These are phyloP conservation scores for Cheilosia impressa DNA, from an alignment of 2,888 invertebrate species.

Conservation along the genomic window DNA sequence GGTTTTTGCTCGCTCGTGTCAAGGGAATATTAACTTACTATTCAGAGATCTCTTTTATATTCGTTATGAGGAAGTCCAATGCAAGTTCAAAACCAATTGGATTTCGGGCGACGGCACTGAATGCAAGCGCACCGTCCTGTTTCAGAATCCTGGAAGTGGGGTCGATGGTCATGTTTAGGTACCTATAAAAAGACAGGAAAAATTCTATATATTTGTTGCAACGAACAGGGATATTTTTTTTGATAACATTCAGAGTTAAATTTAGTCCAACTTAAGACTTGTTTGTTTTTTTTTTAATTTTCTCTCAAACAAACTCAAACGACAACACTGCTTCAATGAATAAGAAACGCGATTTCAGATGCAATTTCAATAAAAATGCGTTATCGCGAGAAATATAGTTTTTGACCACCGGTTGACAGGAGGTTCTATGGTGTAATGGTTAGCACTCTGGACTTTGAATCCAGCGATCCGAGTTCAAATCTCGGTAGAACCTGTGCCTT, in stretches of 20 bases:
- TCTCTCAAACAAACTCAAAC: too few species aligned
- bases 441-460: conserved; percentile 84
- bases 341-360: not conserved
- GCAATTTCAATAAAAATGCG: not conserved
- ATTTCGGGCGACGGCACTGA: conserved; percentile 86
- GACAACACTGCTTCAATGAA: too few species aligned
- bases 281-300: too few species aligned
- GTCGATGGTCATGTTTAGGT: conserved; percentile 84
- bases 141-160: conserved; percentile 85
- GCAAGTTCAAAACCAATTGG: conserved; percentile 86
- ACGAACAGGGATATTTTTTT: too few species aligned
- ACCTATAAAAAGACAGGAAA: conserved; percentile 80
- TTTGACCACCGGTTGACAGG: not conserved
- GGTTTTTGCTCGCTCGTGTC: not conserved
- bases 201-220: too few species aligned
- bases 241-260: too few species aligned
- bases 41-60: conserved; percentile 83
- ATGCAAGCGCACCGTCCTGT: conserved; percentile 86
- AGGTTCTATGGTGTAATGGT: conserved; percentile 83
- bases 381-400: not conserved
- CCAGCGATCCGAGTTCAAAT: conserved; percentile 84
- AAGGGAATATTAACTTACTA: conserved; percentile 80
- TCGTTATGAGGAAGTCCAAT: conserved; percentile 85
- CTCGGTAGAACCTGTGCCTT: conserved; percentile 82
- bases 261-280: too few species aligned